Percentiles rank a stretch among this genome's conserved stretches.
Evolutionary conservation across 1,140 invertebrate genomes (phyloP).

Genomic region (Drosophila prosaltans): DNA sequence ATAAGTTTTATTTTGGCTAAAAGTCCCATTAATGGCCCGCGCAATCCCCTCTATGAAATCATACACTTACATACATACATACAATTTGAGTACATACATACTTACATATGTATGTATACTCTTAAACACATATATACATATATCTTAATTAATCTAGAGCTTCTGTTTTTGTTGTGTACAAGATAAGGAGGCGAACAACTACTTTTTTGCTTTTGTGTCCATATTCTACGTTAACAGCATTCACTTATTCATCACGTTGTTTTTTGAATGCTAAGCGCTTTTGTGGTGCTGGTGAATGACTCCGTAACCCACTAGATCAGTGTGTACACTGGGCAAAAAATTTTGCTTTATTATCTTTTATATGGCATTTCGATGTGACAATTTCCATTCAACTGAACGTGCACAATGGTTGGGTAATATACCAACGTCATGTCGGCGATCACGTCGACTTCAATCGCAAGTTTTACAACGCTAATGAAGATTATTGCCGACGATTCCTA

Average conservation of each 20-base stretch:
- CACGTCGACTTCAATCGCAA: conserved; percentile 7
- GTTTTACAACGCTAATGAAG: conserved; percentile 17
- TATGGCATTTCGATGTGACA: conserved; percentile 17
- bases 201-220: conserved; percentile 16
- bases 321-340: conserved; percentile 28
- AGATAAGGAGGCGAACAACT: conserved; percentile 12
- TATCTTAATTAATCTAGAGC: conserved; percentile 14
- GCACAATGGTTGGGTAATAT: conserved; percentile 2
- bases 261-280: neutral
- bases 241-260: conserved; percentile 46
- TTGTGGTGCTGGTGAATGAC: conserved; percentile 20
- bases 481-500: neutral
- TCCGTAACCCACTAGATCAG: conserved; percentile 6
- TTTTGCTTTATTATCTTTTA: conserved; percentile 13
- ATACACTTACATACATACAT: no score
- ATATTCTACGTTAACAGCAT: conserved; percentile 31
- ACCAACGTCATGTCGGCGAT: conserved; percentile 8
- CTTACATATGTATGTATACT: neutral
- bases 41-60: no score
- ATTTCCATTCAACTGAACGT: conserved; percentile 7
- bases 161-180: conserved; percentile 21
- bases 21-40: no score
- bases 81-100: neutral
- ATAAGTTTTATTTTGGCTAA: no score
- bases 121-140: neutral